Base-by-base conservation (phyloP, 2,888 invertebrate species). In the Synergus japonicus region DNA sequence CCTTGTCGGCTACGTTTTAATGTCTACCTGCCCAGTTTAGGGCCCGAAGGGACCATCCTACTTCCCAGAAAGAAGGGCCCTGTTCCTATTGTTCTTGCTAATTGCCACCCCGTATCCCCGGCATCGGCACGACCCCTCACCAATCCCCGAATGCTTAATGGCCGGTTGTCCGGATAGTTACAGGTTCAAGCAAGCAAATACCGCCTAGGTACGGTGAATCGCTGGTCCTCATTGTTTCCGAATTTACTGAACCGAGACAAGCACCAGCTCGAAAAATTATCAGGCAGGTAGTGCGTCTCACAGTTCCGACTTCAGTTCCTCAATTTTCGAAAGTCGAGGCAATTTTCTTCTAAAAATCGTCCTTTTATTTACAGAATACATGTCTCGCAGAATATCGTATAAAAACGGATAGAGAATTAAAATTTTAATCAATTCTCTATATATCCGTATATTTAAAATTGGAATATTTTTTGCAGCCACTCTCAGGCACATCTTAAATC, bases 51-150 rank as follows among this genome's bases (percentile, higher is more conserved):
- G 84, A 81, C 86, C 88, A 87, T 87, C 89, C 90, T 86, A 87
- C 90, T 91, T 91, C 90, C 85, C 87, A 88, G 90, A 90, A 91
- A 83, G 87, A 85, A 83, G 85, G 86, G 84, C 86, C 89, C 85
- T 83, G 85, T 86, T 87, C 89, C 91, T 88, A 92, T 92, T 92
- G 91, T 92, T 91, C 91, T 90, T 91, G 89, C 91, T 92, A 92
- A 92, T 92, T 92, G 91, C 91, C 91, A 89, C 89, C 88, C 89
- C 87, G 88, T 86, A 87, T 87, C 86, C 83, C 86, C 86, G 84
- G 82, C 78, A 78, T 79, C 82, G 76, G 78, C 83, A 83, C 82
- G 81, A 79, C 80, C 84, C 82, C 84, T 82, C 76, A 78, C 46
- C 77, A 54, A 79, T 77, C 41, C 82, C 84, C 46, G 76, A 54